A percentile compares a stretch with the other conserved stretches of the same genome.
Evolutionary conservation across 2,113 vertebrate genomes (phyloP).

Genomic region (Melanerpes formicivorus): DNA sequence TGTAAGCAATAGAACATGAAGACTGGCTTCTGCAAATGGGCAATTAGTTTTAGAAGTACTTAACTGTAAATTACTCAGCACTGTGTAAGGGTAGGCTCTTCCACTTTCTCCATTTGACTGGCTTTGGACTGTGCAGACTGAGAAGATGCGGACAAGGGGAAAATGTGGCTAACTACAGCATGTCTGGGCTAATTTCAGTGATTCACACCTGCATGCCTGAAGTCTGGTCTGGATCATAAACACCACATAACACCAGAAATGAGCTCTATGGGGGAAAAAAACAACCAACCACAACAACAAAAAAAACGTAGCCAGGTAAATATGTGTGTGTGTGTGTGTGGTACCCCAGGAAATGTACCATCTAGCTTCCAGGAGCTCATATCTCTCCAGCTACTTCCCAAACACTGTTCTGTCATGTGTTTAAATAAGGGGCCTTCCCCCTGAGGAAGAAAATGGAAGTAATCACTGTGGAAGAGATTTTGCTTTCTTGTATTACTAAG

Average conservation of each 20-base stretch:
- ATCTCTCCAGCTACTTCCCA: neutral
- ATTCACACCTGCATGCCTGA: neutral
- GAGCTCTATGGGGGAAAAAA: neutral
- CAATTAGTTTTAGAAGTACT: neutral
- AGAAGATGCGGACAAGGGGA: neutral
- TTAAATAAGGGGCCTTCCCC: neutral
- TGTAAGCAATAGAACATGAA: neutral
- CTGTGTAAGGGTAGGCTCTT: neutral
- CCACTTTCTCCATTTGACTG: neutral
- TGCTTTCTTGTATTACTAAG: neutral
- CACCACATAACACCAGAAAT: neutral
- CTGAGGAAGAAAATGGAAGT: neutral
- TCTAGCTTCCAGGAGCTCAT: neutral
- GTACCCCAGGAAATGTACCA: neutral
- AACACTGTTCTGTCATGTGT: neutral
- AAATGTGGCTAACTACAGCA: neutral
- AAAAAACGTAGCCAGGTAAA: neutral
- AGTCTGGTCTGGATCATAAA: neutral
- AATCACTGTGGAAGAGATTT: neutral
- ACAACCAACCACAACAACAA: too few relatives aligned
- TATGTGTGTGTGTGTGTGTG: neutral
- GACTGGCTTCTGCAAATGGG: neutral
- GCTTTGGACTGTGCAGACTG: neutral
- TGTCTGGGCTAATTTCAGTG: neutral
- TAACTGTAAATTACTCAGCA: neutral